phyloP scores from a whole-genome alignment of 37 sponge, comb jelly and placozoan species.

The Bolinopsis microptera region DNA sequence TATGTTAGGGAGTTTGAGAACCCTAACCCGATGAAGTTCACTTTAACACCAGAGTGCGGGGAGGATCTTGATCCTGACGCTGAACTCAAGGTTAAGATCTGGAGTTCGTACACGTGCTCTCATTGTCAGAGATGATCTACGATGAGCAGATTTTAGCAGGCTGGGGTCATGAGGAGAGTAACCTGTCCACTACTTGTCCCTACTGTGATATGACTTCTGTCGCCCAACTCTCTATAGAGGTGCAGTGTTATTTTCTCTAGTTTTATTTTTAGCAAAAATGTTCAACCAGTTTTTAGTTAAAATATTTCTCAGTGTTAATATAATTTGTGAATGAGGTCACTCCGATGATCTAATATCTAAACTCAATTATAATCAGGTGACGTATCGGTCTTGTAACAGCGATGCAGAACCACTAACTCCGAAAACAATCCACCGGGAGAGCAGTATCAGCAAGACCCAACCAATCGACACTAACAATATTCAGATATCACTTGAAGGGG shows the following conservation, averaged over 20 bases:
- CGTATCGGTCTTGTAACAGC: not conserved
- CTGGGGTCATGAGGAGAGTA: constrained; percentile 33
- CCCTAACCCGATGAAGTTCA: constrained; percentile 60
- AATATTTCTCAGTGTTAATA: too few relatives aligned
- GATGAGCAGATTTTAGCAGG: constrained; percentile 63
- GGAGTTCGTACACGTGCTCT: constrained; percentile 33
- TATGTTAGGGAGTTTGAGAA: constrained; percentile 16
- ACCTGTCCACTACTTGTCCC: constrained; percentile 45
- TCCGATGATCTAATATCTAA: too few relatives aligned
- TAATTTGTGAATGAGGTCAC: too few relatives aligned
- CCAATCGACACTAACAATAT: constrained; percentile 24
- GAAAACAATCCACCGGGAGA: not conserved
- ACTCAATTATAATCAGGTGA: not conserved
- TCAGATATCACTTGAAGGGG: constrained; percentile 52
- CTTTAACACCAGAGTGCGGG: constrained; percentile 10
- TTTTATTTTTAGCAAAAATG: too few relatives aligned
- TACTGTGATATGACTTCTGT: constrained; percentile 49
- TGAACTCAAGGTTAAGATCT: constrained; percentile 43
- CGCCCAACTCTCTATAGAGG: constrained; percentile 62
- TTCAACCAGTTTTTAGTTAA: too few relatives aligned
- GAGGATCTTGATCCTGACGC: constrained; percentile 35
- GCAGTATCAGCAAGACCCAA: constrained; percentile 35
- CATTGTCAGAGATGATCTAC: constrained; percentile 23
- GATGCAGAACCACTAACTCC: not conserved
- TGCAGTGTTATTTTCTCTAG: constrained; percentile 2